phyloP scores from a whole-genome alignment of 2,888 invertebrate genomes.

The Bembecia ichneumoniformis region DNA sequence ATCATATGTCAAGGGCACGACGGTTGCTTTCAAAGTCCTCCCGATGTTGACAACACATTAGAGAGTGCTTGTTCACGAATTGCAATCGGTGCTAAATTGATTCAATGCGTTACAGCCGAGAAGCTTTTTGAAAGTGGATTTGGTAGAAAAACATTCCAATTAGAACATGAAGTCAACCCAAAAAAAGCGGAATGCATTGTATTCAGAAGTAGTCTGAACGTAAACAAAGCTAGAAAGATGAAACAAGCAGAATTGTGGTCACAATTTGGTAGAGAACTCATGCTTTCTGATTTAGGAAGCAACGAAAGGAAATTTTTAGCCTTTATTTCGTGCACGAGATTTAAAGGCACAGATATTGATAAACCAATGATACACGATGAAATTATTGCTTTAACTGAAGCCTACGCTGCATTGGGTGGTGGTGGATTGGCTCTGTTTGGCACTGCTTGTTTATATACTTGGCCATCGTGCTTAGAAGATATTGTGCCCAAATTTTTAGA shows the following conservation, averaged over 20 bases:
- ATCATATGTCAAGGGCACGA: slow-evolving; percentile 86
- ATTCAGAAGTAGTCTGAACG: slow-evolving; percentile 80
- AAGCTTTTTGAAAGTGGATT: slow-evolving; percentile 86
- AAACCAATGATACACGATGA: slow-evolving; percentile 78
- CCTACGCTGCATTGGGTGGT: slow-evolving; percentile 91
- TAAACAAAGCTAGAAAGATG: slow-evolving; percentile 79
- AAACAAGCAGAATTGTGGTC: slow-evolving; percentile 88
- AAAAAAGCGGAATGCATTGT: slow-evolving; percentile 76
- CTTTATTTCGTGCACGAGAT: slow-evolving; percentile 90
- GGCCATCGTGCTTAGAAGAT: slow-evolving; percentile 83
- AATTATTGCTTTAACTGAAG: slow-evolving; percentile 78
- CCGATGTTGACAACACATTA: slow-evolving; percentile 74
- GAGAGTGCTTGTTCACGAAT: slow-evolving; percentile 84
- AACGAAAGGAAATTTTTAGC: slow-evolving; percentile 88
- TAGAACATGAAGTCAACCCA: slow-evolving; percentile 76
- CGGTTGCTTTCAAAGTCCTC: slow-evolving; percentile 82
- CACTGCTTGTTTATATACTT: slow-evolving; percentile 90
- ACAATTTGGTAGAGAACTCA: slow-evolving; percentile 86
- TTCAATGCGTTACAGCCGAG: slow-evolving; percentile 90
- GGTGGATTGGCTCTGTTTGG: slow-evolving; percentile 94
- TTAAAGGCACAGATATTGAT: slow-evolving; percentile 75
- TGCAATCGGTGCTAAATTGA: slow-evolving; percentile 80
- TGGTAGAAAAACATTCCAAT: slow-evolving; percentile 84
- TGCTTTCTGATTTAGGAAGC: slow-evolving; percentile 76
- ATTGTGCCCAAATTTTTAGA: slow-evolving; percentile 71